Evolutionary conservation across 2,113 vertebrate genomes (phyloP).

Genomic region (Peromyscus maniculatus): DNA sequence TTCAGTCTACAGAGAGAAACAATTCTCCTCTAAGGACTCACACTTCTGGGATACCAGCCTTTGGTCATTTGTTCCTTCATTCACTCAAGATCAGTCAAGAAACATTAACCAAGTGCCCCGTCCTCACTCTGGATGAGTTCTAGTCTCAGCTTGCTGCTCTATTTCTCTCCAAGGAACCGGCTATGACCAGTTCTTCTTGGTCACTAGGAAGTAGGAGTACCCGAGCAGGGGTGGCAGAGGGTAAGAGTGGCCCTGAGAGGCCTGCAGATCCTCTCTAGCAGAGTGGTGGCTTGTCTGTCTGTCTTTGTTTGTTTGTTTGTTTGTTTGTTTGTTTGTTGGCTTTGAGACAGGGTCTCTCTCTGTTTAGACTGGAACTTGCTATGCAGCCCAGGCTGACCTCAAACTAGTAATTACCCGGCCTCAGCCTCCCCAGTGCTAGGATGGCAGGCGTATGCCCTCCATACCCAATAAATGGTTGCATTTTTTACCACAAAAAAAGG

Average conservation of each 20-base stretch:
- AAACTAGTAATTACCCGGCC: background rate
- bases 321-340: background rate
- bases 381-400: background rate
- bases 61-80: background rate
- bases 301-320: background rate
- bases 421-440: too few species aligned
- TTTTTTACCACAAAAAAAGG: background rate
- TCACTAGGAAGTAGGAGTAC: background rate
- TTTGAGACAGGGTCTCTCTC: background rate
- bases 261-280: too few species aligned
- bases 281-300: background rate
- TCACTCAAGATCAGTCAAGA: background rate
- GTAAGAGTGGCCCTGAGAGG: background rate
- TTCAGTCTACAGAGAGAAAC: background rate
- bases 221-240: accelerated
- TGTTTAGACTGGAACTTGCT: background rate
- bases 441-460: background rate
- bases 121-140: background rate
- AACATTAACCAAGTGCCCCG: background rate
- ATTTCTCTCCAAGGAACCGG: background rate
- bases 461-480: background rate
- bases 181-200: background rate
- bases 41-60: background rate
- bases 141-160: background rate
- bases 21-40: background rate